Evolutionary conservation across 2,113 vertebrate species (phyloP).

Genomic region (Chaetorhynchus papuensis): DNA sequence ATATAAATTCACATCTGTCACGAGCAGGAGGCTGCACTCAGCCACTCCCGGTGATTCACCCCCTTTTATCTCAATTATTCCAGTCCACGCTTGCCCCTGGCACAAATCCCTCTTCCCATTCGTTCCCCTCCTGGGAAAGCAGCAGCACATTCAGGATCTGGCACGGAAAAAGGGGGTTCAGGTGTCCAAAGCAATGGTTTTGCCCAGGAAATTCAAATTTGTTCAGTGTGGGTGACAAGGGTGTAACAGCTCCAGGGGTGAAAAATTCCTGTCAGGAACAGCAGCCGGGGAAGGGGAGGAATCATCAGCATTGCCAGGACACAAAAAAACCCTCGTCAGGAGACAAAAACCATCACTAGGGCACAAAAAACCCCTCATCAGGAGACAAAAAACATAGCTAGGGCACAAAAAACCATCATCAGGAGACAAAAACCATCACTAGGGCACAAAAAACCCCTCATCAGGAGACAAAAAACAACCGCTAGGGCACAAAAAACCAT

Average conservation of each 20-base stretch:
- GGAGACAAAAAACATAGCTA: no score
- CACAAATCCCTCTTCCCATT: neutral
- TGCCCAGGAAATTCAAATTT: neutral
- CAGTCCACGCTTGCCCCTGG: neutral
- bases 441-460: no score
- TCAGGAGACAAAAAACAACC: no score
- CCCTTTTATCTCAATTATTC: neutral
- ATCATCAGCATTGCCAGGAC: no score
- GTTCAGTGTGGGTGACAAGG: neutral
- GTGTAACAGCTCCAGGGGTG: neutral
- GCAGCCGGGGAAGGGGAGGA: neutral
- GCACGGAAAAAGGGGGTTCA: neutral
- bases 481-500: no score
- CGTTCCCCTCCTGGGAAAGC: neutral
- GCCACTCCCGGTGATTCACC: neutral
- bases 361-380: no score
- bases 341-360: neutral
- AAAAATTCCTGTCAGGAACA: neutral
- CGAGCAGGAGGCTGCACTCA: neutral
- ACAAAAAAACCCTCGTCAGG: no score
- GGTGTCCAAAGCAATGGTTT: neutral
- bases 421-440: no score
- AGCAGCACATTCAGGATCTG: accelerated
- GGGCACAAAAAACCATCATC: no score
- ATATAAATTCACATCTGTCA: neutral